phyloP scores from a whole-genome alignment of 2,113 vertebrate species.

The Halichoeres trimaculatus region DNA sequence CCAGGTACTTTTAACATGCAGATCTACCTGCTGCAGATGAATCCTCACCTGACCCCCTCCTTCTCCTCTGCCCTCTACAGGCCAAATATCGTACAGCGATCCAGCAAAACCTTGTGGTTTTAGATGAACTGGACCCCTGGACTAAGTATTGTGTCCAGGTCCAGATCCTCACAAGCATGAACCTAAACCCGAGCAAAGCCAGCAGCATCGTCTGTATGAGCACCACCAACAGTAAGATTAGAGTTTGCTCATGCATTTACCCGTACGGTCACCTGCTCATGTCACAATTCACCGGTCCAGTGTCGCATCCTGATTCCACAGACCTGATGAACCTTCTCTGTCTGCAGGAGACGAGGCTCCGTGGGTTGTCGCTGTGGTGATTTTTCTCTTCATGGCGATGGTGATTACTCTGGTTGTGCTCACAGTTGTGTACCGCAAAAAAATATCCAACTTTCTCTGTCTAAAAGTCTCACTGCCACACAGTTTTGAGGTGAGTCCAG shows the following conservation, averaged over 20 bases:
- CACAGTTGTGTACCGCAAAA: slow-evolving; percentile 40
- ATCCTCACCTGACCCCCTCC: too few species aligned
- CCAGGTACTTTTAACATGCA: too few species aligned
- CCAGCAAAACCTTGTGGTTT: slow-evolving; percentile 34
- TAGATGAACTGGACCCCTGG: slow-evolving; percentile 51
- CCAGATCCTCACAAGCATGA: slow-evolving; percentile 8
- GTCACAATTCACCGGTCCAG: too few species aligned
- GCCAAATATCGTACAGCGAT: not conserved
- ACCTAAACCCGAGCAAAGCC: not conserved
- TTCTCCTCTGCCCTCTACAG: slow-evolving; percentile 42
- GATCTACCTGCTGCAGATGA: not conserved
- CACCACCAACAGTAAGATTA: slow-evolving; percentile 61
- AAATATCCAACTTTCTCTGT: slow-evolving; percentile 54
- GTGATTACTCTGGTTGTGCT: slow-evolving; percentile 38
- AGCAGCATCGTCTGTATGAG: slow-evolving; percentile 64
- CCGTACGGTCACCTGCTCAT: too few species aligned
- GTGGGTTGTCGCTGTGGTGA: slow-evolving; percentile 55
- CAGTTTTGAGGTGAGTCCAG: slow-evolving; percentile 67
- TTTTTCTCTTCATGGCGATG: slow-evolving; percentile 10
- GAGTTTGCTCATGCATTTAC: too few species aligned
- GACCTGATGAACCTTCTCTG: not conserved
- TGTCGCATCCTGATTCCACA: too few species aligned
- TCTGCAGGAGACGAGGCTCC: slow-evolving; percentile 46
- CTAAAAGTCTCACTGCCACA: slow-evolving; percentile 63
- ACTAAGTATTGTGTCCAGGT: slow-evolving; percentile 77